phyloP scores from a whole-genome alignment of 2,888 invertebrate species.

The Diaprepes abbreviatus region DNA sequence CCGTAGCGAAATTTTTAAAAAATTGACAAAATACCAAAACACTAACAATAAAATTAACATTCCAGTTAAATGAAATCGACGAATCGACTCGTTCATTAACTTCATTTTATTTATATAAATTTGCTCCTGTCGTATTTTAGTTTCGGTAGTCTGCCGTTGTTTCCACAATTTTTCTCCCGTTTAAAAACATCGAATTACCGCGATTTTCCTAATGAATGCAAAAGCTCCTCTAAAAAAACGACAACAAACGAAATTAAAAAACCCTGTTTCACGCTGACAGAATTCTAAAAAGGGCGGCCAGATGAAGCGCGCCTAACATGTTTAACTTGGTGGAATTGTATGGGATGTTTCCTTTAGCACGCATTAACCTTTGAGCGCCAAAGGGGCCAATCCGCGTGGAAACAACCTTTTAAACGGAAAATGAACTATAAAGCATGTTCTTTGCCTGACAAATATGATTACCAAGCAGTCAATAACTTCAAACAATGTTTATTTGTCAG shows the following conservation, averaged over 20 bases:
- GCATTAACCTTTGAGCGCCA: constrained; percentile 66
- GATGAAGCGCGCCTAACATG: constrained; percentile 64
- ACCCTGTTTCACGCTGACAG: constrained; percentile 51
- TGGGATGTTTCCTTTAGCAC: constrained; percentile 66
- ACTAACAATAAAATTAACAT: too few relatives aligned
- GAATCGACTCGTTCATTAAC: too few relatives aligned
- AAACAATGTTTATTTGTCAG: constrained; percentile 60
- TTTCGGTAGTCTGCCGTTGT: too few relatives aligned
- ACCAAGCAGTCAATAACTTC: constrained; percentile 63
- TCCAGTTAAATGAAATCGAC: too few relatives aligned
- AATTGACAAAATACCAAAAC: too few relatives aligned
- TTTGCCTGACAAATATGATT: constrained; percentile 65
- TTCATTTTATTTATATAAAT: too few relatives aligned
- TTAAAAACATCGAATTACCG: constrained; percentile 3
- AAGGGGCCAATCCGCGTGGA: constrained; percentile 65
- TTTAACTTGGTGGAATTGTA: constrained; percentile 63
- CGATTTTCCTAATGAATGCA: constrained; percentile 29
- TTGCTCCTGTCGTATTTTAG: too few relatives aligned
- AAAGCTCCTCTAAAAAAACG: constrained; percentile 5
- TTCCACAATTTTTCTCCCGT: neutral
- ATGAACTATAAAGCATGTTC: constrained; percentile 65
- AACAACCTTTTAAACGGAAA: constrained; percentile 63
- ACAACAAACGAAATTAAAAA: constrained; percentile 36
- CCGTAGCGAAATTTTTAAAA: too few relatives aligned
- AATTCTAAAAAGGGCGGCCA: constrained; percentile 51